Evolutionary conservation across 2,888 invertebrate species (phyloP), one percentile per base, ranked within the genome.

Genomic region (Pachydiplax longipennis): DNA sequence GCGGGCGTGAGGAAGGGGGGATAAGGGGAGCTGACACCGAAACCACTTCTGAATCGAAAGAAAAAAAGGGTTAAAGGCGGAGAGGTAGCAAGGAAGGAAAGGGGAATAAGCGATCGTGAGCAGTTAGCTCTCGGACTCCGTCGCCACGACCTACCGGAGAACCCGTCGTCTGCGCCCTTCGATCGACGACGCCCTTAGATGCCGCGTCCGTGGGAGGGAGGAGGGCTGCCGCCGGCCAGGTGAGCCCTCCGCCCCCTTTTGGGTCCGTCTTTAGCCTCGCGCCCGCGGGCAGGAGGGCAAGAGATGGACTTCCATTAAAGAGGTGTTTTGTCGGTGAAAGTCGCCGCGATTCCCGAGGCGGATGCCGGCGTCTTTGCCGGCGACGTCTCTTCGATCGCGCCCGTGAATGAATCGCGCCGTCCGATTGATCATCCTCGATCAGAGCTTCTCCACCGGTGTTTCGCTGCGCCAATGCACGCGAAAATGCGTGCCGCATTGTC

Each of bases 121-220:
- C 87, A 65, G 87, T 61, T 65, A 58, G 37, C 48, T 25, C 87
- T 87, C 87, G 87, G 87, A 87, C 87, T 35, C 58, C 31, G 87
- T 65, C 87, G 87, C 87, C 31, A 87, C 87, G 61, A 61, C 87
- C 58, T 58, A n/a, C 82, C 83, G 87, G 61, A 58, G 61, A 37
- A 25, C 44, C 44, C 53, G 83, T 83, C 83, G 83, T 83, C 83
- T 83, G 83, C 83, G 83, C 83, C 87, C 87, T 87, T 87, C 87
- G 87, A 87, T 87, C 87, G 87, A 61, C 87, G 87, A 87, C 87
- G 87, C 87, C 87, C 87, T 87, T 87, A 87, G 87, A 87, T 87
- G 87, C 87, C 37, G 87, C 87, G 87, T 87, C 87, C 61, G 87
- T 87, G 87, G 87, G 87, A 65, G 87, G 87, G 87, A 87, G 87